A percentile compares a stretch with the other conserved stretches of the same genome.
Conservation (phyloP, 2,113 vertebrate genomes). For the Melanerpes aurifrons region DNA sequence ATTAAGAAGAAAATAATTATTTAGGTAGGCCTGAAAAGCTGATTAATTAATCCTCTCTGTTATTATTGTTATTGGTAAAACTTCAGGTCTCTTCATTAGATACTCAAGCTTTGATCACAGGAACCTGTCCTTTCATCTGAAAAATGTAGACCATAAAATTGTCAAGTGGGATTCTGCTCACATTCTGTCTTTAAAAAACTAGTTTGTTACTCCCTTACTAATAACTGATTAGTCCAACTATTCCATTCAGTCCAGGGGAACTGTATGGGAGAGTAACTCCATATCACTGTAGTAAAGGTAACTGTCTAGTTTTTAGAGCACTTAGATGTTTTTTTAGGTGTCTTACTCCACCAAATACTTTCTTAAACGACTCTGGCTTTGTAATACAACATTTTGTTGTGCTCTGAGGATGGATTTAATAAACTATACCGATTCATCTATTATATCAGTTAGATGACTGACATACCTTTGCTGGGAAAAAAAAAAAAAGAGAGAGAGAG, state of each 20-base stretch:
- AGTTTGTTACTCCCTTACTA: neutral
- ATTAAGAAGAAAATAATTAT: conserved; percentile 65
- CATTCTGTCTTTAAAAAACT: conserved; percentile 24
- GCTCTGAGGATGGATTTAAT: neutral
- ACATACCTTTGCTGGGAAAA: neutral
- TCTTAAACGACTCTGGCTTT: neutral
- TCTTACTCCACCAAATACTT: neutral
- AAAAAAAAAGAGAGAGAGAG: neutral
- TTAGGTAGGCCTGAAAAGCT: conserved; percentile 61
- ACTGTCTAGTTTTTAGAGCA: neutral
- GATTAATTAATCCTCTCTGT: conserved; percentile 74
- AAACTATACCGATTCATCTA: accelerated
- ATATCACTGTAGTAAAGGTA: neutral
- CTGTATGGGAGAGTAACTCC: neutral
- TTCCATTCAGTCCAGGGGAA: neutral
- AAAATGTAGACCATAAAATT: neutral
- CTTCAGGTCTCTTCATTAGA: conserved; percentile 54
- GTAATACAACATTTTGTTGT: neutral
- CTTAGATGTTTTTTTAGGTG: neutral
- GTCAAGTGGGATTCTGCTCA: conserved; percentile 7
- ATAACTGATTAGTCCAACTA: neutral
- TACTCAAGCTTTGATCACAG: conserved; percentile 57
- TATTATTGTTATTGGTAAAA: conserved; percentile 61
- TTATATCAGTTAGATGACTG: neutral
- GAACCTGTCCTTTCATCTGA: conserved; percentile 9